Conservation (phyloP, 1,140 invertebrate genomes). For the Triops longicaudatus region DNA sequence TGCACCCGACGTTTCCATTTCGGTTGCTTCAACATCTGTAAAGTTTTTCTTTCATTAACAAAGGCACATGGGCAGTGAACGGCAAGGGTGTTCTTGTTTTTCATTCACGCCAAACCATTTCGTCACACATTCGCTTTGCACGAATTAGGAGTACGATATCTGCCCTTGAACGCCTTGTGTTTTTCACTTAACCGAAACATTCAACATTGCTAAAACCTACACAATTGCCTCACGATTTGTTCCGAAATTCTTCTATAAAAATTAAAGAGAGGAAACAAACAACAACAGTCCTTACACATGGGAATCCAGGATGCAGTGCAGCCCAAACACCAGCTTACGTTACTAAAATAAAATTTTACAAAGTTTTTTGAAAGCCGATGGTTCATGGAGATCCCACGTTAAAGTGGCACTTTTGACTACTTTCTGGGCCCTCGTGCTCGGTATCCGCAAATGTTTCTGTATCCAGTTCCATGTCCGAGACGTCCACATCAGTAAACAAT, state of each 20-base stretch:
- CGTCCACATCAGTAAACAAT: conserved; percentile 40
- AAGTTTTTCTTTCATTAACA: background rate
- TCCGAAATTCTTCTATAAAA: background rate
- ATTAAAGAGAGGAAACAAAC: background rate
- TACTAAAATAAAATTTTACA: background rate
- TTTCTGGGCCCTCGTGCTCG: conserved; percentile 18
- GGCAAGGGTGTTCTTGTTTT: background rate
- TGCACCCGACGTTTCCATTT: background rate
- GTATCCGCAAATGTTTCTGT: conserved; percentile 35
- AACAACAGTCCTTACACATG: background rate
- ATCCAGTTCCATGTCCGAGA: conserved; percentile 35
- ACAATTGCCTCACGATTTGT: background rate
- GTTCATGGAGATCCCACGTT: conserved; percentile 6
- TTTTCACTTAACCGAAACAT: background rate
- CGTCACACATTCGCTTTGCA: background rate
- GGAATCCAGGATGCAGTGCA: background rate
- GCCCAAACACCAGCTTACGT: background rate
- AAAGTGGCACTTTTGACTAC: conserved; percentile 20
- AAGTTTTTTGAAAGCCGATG: background rate
- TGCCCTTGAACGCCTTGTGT: background rate
- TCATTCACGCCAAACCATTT: background rate
- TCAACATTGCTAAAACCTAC: background rate
- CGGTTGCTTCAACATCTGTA: background rate
- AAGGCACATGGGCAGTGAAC: conserved; percentile 5
- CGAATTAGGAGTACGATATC: background rate